These are phyloP conservation scores for Tinamus major DNA, from an alignment of 2,797 vertebrate species.

Conservation along the genomic window DNA sequence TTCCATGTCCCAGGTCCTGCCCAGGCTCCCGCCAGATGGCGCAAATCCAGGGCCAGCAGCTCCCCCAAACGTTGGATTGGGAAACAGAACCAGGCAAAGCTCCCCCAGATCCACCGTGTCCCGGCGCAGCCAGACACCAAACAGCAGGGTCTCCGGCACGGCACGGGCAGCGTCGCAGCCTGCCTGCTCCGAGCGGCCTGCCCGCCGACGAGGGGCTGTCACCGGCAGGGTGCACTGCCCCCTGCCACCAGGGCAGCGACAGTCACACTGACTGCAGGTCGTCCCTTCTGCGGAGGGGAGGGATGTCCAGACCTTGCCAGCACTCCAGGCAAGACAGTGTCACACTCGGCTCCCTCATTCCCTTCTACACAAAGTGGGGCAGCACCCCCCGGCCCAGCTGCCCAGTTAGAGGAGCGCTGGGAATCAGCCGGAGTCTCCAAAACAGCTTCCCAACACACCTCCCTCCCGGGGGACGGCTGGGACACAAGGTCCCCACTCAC, in stretches of 20 bases:
- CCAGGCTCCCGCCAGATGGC: neutral
- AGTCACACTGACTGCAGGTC: neutral
- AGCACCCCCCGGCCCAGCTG: fast-evolving
- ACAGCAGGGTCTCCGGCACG: fast-evolving
- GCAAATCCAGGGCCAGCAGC: neutral
- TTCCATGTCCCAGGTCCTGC: fast-evolving
- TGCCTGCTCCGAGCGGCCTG: neutral
- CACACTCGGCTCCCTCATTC: neutral
- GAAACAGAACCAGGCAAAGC: neutral
- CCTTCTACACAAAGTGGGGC: neutral
- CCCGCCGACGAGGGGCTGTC: neutral
- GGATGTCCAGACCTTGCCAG: neutral
- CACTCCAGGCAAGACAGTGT: neutral
- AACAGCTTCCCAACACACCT: neutral
- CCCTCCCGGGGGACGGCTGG: neutral
- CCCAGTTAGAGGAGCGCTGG: fast-evolving
- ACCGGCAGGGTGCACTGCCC: neutral
- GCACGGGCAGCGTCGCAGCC: fast-evolving
- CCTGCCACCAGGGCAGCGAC: neutral
- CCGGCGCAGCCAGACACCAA: neutral
- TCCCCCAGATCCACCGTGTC: no score
- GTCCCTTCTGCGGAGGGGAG: neutral
- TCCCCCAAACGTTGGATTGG: neutral
- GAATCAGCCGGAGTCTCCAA: fast-evolving
- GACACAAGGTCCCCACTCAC: conserved; percentile 1